These are phyloP conservation scores for Megalopta genalis DNA, from an alignment of 1,140 invertebrate genomes.

Conservation along the genomic window DNA sequence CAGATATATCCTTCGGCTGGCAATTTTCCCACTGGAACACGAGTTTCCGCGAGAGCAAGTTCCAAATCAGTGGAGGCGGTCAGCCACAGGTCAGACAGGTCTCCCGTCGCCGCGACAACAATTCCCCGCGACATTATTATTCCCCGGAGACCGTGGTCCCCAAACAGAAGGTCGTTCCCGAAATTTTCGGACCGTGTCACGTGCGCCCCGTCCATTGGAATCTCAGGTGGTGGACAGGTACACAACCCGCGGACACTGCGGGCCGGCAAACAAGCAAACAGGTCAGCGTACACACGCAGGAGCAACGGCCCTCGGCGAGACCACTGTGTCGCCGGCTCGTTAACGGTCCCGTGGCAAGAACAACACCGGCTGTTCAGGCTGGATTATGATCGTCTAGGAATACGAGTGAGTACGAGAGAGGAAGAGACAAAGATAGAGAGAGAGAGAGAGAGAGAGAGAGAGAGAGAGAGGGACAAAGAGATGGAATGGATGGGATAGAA, in stretches of 20 bases:
- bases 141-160: too few relatives aligned
- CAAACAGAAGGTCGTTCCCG: too few relatives aligned
- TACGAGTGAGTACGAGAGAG: background rate
- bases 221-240: background rate
- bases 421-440: background rate
- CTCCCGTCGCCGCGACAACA: too few relatives aligned
- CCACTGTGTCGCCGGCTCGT: too few relatives aligned
- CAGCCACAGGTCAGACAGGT: too few relatives aligned
- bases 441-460: background rate
- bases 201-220: background rate
- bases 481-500: too few relatives aligned
- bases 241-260: background rate
- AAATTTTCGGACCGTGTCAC: too few relatives aligned
- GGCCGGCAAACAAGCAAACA: background rate
- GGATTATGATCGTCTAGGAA: constrained; percentile 1
- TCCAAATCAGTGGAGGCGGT: too few relatives aligned
- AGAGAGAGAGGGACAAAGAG: background rate
- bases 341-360: background rate
- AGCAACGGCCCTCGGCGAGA: background rate
- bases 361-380: background rate
- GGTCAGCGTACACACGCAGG: background rate
- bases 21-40: too few relatives aligned
- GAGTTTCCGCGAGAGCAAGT: too few relatives aligned
- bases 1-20: too few relatives aligned
- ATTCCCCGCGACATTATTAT: too few relatives aligned